Evolutionary conservation across 2,888 invertebrate genomes (phyloP).

Genomic region (Trissonchulus sp.): DNA sequence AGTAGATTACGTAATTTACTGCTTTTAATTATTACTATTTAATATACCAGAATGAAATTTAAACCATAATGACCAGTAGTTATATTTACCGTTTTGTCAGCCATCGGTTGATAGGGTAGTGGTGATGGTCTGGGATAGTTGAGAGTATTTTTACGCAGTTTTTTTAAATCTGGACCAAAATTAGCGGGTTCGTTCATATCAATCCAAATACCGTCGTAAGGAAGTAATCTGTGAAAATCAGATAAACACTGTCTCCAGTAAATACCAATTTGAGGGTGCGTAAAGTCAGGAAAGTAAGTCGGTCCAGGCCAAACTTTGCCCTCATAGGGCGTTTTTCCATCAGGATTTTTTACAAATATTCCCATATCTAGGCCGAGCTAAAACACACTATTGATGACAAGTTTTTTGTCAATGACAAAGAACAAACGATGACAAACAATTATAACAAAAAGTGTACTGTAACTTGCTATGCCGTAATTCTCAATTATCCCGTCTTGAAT

Average conservation of each 20-base stretch:
- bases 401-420: too few species aligned
- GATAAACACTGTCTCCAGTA: slow-evolving; percentile 70
- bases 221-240: slow-evolving; percentile 55
- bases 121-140: neutral
- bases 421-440: neutral
- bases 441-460: neutral
- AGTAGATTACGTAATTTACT: too few species aligned
- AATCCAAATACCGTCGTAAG: slow-evolving; percentile 74
- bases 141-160: neutral
- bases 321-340: slow-evolving; percentile 62
- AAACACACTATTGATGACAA: too few species aligned
- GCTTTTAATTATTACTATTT: too few species aligned
- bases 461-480: too few species aligned
- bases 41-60: too few species aligned
- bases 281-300: slow-evolving; percentile 68
- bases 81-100: neutral
- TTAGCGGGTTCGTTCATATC: slow-evolving; percentile 83
- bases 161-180: slow-evolving; percentile 55
- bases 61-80: too few species aligned
- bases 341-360: slow-evolving; percentile 66
- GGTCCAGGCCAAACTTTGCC: slow-evolving; percentile 63
- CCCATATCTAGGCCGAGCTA: slow-evolving; percentile 46
- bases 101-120: neutral
- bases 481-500: too few species aligned
- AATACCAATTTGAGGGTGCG: slow-evolving; percentile 62